phyloP scores from a whole-genome alignment of 30 jellyfish, hydroid and myxozoan genomes.

The Aurelia aurita region DNA sequence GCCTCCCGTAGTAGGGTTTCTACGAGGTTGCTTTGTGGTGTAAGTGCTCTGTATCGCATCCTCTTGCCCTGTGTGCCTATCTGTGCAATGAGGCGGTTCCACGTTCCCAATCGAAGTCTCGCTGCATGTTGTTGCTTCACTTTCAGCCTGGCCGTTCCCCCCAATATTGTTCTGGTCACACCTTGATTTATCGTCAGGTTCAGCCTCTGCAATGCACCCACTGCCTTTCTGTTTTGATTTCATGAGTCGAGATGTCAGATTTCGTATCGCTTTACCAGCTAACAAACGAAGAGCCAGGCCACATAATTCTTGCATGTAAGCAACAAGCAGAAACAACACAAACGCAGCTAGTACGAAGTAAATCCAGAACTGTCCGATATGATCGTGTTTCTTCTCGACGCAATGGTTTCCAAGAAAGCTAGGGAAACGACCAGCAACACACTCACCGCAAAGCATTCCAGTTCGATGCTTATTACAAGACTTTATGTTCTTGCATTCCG shows the following conservation, averaged over 20 bases:
- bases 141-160: no score
- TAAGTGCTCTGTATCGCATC: no score
- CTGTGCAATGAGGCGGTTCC: not conserved
- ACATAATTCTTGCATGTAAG: conserved; percentile 2
- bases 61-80: no score
- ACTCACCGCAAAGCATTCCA: not conserved
- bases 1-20: conserved; percentile 15
- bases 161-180: no score
- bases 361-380: not conserved
- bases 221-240: no score
- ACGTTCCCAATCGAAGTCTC: no score
- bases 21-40: no score
- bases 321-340: not conserved
- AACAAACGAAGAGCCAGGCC: not conserved
- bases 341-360: not conserved
- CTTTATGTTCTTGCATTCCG: not conserved
- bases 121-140: no score
- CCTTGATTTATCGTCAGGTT: no score
- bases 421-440: not conserved
- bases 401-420: not conserved
- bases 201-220: no score
- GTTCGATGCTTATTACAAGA: not conserved
- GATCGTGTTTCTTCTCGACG: not conserved
- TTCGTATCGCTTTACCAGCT: not conserved
- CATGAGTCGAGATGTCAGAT: no score